Percentiles rank a stretch among this genome's conserved stretches.
phyloP scores from a whole-genome alignment of 23 tunicate species.

The Diplosoma virens region DNA sequence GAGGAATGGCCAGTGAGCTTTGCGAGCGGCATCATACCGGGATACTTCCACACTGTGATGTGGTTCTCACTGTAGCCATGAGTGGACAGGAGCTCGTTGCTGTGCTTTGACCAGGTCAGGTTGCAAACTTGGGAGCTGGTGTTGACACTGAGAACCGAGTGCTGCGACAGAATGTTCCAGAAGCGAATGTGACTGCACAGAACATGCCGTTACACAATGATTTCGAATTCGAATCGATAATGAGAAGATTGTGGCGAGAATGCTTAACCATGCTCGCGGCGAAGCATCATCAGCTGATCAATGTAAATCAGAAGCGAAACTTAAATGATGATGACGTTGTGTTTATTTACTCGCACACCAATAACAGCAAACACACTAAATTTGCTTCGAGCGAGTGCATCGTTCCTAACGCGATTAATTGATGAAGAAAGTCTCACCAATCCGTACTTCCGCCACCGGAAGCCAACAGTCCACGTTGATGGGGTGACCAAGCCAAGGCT shows the following conservation, averaged over 20 bases:
- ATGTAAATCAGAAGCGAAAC: no score
- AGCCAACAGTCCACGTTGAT: conserved; percentile 93
- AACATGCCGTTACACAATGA: not conserved
- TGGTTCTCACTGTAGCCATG: conserved; percentile 97
- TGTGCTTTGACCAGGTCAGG: conserved; percentile 93
- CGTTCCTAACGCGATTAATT: no score
- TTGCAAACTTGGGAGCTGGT: conserved; percentile 94
- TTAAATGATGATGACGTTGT: no score
- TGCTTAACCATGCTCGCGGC: no score
- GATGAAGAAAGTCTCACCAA: conserved; percentile 53
- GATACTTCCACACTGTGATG: conserved; percentile 91
- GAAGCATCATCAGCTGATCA: no score
- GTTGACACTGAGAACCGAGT: conserved; percentile 80
- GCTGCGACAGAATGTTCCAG: conserved; percentile 93
- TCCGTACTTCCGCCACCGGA: conserved; percentile 96
- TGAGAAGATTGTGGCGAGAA: not conserved
- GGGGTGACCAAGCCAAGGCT: conserved; percentile 99
- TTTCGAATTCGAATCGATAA: not conserved
- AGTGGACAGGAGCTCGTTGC: conserved; percentile 89
- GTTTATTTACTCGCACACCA: no score
- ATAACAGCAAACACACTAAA: no score
- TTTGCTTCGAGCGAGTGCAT: no score
- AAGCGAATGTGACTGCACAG: conserved; percentile 70
- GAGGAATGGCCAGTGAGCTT: conserved; percentile 90
- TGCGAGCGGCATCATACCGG: conserved; percentile 79